Evolutionary conservation across 2,797 vertebrate genomes (phyloP).

Genomic region (Acanthurus tractus): DNA sequence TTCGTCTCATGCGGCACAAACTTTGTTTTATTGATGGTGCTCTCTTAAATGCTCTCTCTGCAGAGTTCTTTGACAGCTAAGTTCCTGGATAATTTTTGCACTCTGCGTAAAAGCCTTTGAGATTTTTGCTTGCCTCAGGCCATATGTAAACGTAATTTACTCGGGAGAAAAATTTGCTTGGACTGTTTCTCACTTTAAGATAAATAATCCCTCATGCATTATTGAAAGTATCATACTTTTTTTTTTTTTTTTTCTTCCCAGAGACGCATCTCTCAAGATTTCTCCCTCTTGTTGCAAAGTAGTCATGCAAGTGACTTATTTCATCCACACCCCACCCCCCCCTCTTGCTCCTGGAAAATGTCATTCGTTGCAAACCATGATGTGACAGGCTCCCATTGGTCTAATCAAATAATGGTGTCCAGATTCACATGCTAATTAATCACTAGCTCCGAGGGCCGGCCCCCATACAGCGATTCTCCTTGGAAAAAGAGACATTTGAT

Average conservation of each 20-base stretch:
- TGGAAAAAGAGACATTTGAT: constrained; percentile 74
- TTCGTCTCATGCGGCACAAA: constrained; percentile 12
- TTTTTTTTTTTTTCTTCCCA: no score
- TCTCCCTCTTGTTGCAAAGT: constrained; percentile 8
- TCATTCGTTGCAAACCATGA: constrained; percentile 61
- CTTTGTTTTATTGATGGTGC: constrained; percentile 35
- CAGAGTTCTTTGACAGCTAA: constrained; percentile 50
- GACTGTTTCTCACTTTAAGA: constrained; percentile 72
- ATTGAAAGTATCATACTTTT: constrained; percentile 57
- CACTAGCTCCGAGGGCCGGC: constrained; percentile 73
- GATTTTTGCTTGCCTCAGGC: constrained; percentile 58
- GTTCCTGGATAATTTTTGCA: constrained; percentile 66
- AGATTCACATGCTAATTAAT: constrained; percentile 84
- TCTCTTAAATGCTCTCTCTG: constrained; percentile 36
- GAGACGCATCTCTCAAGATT: neutral
- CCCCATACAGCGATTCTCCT: constrained; percentile 53
- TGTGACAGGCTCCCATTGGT: constrained; percentile 70
- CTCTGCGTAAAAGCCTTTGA: constrained; percentile 47
- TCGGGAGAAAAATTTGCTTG: constrained; percentile 75
- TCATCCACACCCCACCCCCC: neutral
- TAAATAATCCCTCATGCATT: constrained; percentile 78
- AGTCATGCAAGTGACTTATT: constrained; percentile 13
- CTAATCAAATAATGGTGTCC: constrained; percentile 81
- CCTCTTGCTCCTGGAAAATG: constrained; percentile 28
- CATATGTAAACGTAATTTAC: constrained; percentile 75